Evolutionary conservation across 2,888 invertebrate species (phyloP), one percentile per base, ranked within the genome.

Genomic region (Pherbina coryleti): DNA sequence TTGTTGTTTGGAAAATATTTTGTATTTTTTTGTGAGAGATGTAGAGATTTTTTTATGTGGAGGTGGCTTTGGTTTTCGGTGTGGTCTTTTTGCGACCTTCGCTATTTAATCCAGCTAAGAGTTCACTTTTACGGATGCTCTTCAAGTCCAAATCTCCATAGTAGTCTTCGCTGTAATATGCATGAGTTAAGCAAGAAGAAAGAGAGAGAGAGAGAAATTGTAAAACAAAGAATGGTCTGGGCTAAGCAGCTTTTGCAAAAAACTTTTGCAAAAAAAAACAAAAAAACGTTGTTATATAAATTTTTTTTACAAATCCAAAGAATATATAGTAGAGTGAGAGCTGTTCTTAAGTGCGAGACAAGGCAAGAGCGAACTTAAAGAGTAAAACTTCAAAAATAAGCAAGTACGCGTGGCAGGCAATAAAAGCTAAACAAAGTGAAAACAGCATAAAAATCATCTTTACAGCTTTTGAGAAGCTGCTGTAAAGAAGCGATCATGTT

Each of bases 91-190:
- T 86, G 86, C 88, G 88, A 85, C 85, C 86, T 85, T 87, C 88
- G 84, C 83, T 84, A 84, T 89, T 86, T 86, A 95, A 92, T 86
- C 96, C 96, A 86, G 95, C 93, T 89, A 96, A 93, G 86, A 96
- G 93, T 91, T 97, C 97, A 91, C 96, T 96, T 93, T 97, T 97
- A 91, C 96, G 94, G 93, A 97, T 96, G 91, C 94, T 93, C 94
- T 97, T 97, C 92, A 97, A 92, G 91, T 97, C 97, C 94, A 97
- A 91, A 91, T 97, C 97, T 85, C 97, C 97, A 89, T 97, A 97
- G 93, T 97, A 97, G 94, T 97, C 97, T 93, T 97, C 97, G 93
- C 97, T 97, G 95, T 92, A 93, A 92, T 88, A 34, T 49, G 69
- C n/a, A 69, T 22, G 49, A 51, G 69, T n/a, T 67, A 44, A 86